These are phyloP conservation scores for Reticulitermes lucifugus DNA, from an alignment of 2,888 invertebrate species.

Conservation along the genomic window DNA sequence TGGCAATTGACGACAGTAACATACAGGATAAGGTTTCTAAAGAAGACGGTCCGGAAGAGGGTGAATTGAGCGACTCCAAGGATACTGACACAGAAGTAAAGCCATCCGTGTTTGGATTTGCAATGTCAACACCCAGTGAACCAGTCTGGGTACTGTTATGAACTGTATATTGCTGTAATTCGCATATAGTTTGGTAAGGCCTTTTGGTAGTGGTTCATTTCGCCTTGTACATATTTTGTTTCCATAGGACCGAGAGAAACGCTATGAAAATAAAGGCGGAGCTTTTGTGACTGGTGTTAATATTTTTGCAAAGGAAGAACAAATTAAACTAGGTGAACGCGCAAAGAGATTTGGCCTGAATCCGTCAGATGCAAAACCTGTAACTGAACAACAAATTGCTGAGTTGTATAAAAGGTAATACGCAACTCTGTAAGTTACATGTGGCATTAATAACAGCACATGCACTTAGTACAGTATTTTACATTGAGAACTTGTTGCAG, in stretches of 20 bases:
- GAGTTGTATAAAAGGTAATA: conserved; percentile 64
- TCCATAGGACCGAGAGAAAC: conserved; percentile 51
- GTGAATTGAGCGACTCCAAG: conserved; percentile 61
- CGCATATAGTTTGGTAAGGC: background rate
- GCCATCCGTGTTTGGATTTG: background rate
- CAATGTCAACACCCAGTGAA: background rate
- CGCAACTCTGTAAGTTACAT: background rate
- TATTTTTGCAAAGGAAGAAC: conserved; percentile 66
- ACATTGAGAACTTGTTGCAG: conserved; percentile 59
- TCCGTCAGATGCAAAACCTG: conserved; percentile 61
- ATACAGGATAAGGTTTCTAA: conserved; percentile 41
- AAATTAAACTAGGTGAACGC: conserved; percentile 67
- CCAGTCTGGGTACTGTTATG: background rate
- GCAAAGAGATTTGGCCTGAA: conserved; percentile 70
- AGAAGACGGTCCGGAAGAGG: conserved; percentile 61
- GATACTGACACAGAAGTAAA: conserved; percentile 36
- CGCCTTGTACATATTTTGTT: background rate
- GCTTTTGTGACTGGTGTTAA: conserved; percentile 66
- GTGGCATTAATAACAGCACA: background rate
- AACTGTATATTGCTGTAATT: background rate
- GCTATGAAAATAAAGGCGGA: conserved; percentile 60
- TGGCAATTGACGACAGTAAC: conserved; percentile 64
- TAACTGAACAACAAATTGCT: conserved; percentile 63
- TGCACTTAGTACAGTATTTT: background rate
- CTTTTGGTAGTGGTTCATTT: background rate